Percentiles rank a stretch among this genome's conserved stretches.
phyloP scores from a whole-genome alignment of 2,113 vertebrate genomes.

The Terrapene triunguis region DNA sequence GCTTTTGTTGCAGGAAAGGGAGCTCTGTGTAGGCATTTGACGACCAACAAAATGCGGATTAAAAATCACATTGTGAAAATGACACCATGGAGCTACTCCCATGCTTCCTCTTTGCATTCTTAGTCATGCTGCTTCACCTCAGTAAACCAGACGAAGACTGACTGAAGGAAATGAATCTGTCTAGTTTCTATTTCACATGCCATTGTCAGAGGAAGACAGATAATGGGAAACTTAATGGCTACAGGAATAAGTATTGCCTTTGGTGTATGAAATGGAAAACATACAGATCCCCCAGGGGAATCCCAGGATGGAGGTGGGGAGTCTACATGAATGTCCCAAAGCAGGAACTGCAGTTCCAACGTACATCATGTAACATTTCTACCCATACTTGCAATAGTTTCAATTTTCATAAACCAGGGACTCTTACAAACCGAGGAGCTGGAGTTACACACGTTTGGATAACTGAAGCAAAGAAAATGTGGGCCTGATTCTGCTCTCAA shows the following conservation, averaged over 20 bases:
- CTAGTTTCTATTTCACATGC: conserved; percentile 5
- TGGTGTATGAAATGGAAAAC: conserved; percentile 29
- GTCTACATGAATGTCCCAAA: not conserved
- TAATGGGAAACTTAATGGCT: conserved; percentile 40
- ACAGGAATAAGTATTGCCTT: conserved; percentile 16
- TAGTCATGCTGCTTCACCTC: not conserved
- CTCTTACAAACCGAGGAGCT: not conserved
- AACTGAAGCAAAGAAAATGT: not conserved
- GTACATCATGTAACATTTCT: not conserved
- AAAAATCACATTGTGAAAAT: not conserved
- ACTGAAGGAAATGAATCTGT: not conserved
- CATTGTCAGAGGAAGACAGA: conserved; percentile 36
- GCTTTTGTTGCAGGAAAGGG: not conserved
- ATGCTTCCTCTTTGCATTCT: not conserved
- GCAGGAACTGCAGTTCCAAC: not conserved
- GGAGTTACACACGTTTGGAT: not conserved
- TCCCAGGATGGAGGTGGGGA: not conserved
- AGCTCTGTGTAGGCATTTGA: not conserved
- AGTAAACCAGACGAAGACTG: not conserved
- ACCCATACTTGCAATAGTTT: not conserved
- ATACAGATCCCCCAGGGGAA: not conserved
- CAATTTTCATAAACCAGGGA: not conserved
- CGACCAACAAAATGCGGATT: not conserved
- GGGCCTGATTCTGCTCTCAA: conserved; percentile 18
- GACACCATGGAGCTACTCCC: not conserved